Percentiles rank a stretch among this genome's conserved stretches.
phyloP scores from a whole-genome alignment of 2,113 vertebrate species.

The Heliornis fulica region DNA sequence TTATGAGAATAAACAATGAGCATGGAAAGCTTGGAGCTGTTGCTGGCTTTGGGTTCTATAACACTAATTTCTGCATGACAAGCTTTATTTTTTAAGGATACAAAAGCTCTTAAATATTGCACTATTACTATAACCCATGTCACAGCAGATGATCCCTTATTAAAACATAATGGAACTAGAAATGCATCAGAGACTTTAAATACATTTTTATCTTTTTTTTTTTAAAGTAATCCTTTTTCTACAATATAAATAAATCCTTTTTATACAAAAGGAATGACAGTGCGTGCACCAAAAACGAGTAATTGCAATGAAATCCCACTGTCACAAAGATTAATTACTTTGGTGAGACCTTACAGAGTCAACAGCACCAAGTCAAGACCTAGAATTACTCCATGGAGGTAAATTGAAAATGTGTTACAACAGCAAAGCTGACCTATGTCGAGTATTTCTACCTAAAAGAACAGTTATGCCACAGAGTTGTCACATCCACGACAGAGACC shows the following conservation, averaged over 20 bases:
- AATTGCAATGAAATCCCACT: neutral
- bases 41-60: neutral
- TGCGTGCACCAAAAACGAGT: neutral
- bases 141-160: neutral
- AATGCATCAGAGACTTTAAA: neutral
- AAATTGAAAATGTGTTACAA: neutral
- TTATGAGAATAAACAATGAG: conserved; percentile 11
- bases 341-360: neutral
- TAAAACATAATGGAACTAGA: neutral
- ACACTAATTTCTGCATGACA: neutral
- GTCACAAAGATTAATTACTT: neutral
- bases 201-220: neutral
- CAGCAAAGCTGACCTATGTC: neutral
- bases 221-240: neutral
- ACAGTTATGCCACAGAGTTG: neutral
- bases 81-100: neutral
- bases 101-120: neutral
- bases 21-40: neutral
- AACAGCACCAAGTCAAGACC: neutral
- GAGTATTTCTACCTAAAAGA: neutral
- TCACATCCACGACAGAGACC: neutral
- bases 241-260: neutral
- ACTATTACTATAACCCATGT: neutral
- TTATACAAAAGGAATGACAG: neutral
- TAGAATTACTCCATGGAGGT: neutral